Evolutionary conservation across 1,140 invertebrate genomes (phyloP).

Genomic region (Leptinotarsa defecta): DNA sequence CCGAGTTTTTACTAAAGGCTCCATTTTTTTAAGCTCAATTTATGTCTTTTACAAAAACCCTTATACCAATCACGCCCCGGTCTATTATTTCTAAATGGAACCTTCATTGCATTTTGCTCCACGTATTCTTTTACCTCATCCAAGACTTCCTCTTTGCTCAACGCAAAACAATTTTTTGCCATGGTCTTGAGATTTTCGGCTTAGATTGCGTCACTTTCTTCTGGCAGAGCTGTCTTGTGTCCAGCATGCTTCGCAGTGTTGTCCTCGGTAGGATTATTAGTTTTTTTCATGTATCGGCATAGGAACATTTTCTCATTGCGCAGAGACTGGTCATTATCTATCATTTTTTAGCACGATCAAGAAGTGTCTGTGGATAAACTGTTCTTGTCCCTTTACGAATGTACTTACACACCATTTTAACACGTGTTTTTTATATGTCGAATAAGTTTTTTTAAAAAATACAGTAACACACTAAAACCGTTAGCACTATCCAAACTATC

Average conservation of each 20-base stretch:
- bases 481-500: too few relatives aligned
- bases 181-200: too few relatives aligned
- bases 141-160: too few relatives aligned
- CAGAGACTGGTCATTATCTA: not conserved
- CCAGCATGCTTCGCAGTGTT: not conserved
- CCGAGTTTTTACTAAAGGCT: not conserved
- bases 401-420: not conserved
- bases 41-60: not conserved
- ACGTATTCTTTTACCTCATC: too few relatives aligned
- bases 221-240: not conserved
- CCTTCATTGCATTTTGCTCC: too few relatives aligned
- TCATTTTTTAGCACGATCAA: not conserved
- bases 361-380: not conserved
- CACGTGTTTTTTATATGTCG: not conserved
- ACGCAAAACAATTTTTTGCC: too few relatives aligned
- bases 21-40: not conserved
- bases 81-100: not conserved
- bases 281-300: constrained; percentile 1
- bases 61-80: not conserved
- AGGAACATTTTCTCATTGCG: not conserved
- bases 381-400: not conserved
- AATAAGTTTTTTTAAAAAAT: too few relatives aligned
- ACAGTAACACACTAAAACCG: too few relatives aligned
- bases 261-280: not conserved
- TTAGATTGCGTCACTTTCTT: too few relatives aligned